phyloP scores from a whole-genome alignment of 2,113 vertebrate species.

The Calypte anna region DNA sequence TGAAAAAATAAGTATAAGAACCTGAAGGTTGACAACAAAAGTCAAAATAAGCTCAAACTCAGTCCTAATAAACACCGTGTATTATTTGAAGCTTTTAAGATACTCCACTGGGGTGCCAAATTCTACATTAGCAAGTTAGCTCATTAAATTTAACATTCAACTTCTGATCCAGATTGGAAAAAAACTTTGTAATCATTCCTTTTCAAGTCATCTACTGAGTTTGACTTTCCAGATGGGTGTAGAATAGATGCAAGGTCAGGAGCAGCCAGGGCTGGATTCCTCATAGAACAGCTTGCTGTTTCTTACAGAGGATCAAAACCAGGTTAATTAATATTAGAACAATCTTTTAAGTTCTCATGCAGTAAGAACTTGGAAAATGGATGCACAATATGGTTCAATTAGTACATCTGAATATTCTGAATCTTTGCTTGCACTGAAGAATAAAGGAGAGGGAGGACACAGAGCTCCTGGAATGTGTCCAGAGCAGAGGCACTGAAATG shows the following conservation, averaged over 20 bases:
- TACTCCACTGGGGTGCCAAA: not conserved
- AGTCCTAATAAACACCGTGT: not conserved
- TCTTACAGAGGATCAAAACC: not conserved
- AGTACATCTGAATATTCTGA: not conserved
- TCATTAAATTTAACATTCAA: not conserved
- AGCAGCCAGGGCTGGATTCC: not conserved
- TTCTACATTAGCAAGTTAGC: not conserved
- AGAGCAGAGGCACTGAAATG: too few relatives aligned
- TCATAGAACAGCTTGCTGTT: not conserved
- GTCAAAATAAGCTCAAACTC: not conserved
- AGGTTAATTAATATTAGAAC: not conserved
- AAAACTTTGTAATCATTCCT: not conserved
- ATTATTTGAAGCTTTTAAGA: not conserved
- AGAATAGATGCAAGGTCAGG: not conserved
- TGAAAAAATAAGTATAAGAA: not conserved
- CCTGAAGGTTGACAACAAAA: not conserved
- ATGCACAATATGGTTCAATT: not conserved
- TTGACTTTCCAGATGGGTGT: not conserved
- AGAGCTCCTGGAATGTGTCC: not conserved
- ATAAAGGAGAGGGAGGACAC: accelerated
- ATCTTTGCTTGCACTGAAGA: not conserved
- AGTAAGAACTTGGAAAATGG: not conserved
- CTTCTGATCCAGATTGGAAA: not conserved
- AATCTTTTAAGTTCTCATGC: not conserved
- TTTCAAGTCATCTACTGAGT: not conserved